These are phyloP conservation scores for Arbacia lixula DNA, from an alignment of 53 echinoderm and acorn worm genomes.

Conservation along the genomic window DNA sequence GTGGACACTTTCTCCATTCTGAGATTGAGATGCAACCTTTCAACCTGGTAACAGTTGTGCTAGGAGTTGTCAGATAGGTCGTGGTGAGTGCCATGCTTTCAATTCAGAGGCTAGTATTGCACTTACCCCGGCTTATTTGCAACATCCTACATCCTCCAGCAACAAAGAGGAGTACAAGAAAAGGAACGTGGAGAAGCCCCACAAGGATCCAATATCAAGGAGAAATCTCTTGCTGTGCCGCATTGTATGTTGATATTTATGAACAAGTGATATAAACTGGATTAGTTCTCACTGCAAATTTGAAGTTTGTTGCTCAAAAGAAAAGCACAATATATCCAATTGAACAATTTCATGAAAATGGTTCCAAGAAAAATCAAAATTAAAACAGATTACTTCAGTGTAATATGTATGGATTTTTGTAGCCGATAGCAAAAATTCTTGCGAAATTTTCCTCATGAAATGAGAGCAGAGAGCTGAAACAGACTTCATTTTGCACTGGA, in stretches of 20 bases:
- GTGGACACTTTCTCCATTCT: no score
- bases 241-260: no score
- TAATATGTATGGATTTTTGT: background rate
- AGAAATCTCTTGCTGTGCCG: no score
- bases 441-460: no score
- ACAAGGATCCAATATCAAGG: no score
- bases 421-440: background rate
- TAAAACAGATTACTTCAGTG: background rate
- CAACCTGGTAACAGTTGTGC: background rate
- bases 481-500: conserved; percentile 6
- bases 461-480: background rate
- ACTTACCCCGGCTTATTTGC: conserved; percentile 58
- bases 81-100: conserved; percentile 36
- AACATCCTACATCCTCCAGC: background rate
- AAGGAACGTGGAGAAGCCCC: no score
- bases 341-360: background rate
- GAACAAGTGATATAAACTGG: conserved; percentile 30
- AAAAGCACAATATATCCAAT: background rate
- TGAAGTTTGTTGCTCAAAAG: conserved; percentile 4
- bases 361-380: background rate
- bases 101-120: conserved; percentile 7
- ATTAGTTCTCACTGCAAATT: background rate
- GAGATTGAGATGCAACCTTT: no score
- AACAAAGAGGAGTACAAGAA: no score
- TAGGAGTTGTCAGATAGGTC: conserved; percentile 30